phyloP scores from a whole-genome alignment of 2,888 invertebrate genomes.

The Andrena chrysosceles region DNA sequence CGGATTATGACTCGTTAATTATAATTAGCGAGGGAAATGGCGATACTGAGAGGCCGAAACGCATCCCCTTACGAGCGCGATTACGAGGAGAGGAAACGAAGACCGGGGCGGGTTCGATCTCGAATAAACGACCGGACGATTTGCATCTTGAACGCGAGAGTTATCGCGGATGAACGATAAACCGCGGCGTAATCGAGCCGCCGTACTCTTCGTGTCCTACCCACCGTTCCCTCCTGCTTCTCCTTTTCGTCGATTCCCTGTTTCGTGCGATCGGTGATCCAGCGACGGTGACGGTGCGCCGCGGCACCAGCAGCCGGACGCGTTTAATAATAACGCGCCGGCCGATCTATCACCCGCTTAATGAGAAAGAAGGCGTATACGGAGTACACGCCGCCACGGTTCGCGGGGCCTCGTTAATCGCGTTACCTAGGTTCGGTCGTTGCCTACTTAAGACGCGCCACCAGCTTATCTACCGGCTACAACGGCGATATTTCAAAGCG shows the following conservation, averaged over 20 bases:
- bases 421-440: constrained; percentile 42
- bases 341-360: constrained; percentile 62
- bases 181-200: constrained; percentile 8
- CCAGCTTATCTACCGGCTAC: constrained; percentile 49
- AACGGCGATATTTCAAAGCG: constrained; percentile 36
- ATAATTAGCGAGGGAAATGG: constrained; percentile 27
- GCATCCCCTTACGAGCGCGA: constrained; percentile 1
- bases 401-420: constrained; percentile 58
- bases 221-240: neutral
- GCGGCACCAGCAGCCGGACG: constrained; percentile 15
- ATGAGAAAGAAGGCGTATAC: constrained; percentile 57
- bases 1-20: constrained; percentile 28
- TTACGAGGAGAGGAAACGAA: constrained; percentile 19
- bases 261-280: constrained; percentile 22
- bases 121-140: constrained; percentile 23
- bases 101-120: constrained; percentile 26
- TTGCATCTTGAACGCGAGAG: constrained; percentile 28
- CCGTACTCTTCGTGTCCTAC: neutral
- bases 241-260: constrained; percentile 5
- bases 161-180: constrained; percentile 34
- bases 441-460: constrained; percentile 44
- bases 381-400: constrained; percentile 49
- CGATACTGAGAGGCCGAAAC: constrained; percentile 11
- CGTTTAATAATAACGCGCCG: constrained; percentile 55
- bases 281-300: neutral